phyloP scores from a whole-genome alignment of 2,888 invertebrate genomes.

The Dasypolia templi region DNA sequence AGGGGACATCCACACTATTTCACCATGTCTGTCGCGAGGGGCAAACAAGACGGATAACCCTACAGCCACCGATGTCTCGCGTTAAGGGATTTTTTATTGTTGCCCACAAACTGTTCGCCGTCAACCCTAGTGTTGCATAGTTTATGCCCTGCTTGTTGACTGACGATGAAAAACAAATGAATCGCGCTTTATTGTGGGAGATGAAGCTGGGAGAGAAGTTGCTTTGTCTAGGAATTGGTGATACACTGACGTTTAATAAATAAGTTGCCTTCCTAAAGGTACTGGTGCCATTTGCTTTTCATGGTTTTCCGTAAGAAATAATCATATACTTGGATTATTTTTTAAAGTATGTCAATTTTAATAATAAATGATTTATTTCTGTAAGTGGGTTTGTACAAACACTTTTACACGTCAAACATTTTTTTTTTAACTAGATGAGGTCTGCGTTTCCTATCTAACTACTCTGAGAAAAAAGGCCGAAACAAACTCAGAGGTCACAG shows the following conservation, averaged over 20 bases:
- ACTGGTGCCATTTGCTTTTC: no score
- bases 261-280: neutral
- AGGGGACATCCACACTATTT: conserved; percentile 74
- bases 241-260: conserved; percentile 17
- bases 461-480: no score
- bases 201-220: conserved; percentile 14
- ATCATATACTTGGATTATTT: no score
- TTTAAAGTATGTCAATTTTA: no score
- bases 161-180: conserved; percentile 56
- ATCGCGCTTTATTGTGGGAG: conserved; percentile 57
- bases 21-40: conserved; percentile 77
- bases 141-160: conserved; percentile 77
- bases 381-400: no score
- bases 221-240: conserved; percentile 43
- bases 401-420: no score
- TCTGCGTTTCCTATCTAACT: no score
- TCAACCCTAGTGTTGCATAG: conserved; percentile 85
- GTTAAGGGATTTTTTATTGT: conserved; percentile 90
- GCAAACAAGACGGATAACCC: conserved; percentile 89
- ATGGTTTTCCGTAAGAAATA: no score
- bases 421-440: no score
- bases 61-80: conserved; percentile 84
- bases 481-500: no score
- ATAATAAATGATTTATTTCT: no score
- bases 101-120: conserved; percentile 86